These are phyloP conservation scores for Chinchilla lanigera DNA, from an alignment of 2,113 vertebrate species.

Conservation along the genomic window DNA sequence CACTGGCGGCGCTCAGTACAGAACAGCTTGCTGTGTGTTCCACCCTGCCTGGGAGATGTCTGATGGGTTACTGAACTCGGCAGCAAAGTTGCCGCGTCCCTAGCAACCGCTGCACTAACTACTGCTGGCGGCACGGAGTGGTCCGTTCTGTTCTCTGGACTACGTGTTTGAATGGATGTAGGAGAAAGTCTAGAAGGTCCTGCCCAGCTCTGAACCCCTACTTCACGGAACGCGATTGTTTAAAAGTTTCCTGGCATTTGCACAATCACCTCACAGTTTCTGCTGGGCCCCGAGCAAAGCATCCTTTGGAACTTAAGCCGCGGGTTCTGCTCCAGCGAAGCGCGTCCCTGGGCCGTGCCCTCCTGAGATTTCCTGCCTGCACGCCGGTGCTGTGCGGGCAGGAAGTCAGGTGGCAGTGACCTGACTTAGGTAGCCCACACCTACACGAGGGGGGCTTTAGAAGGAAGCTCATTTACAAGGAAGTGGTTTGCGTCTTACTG, in stretches of 20 bases:
- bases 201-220: not conserved
- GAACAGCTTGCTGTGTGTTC: not conserved
- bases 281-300: not conserved
- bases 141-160: not conserved
- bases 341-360: not conserved
- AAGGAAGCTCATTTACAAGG: not conserved
- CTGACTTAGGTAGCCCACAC: not conserved
- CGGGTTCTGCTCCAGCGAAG: not conserved
- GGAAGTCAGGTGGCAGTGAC: not conserved
- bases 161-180: not conserved
- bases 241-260: not conserved
- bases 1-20: not conserved
- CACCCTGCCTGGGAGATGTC: not conserved
- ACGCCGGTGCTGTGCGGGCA: no score
- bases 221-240: not conserved
- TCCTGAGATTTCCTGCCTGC: not conserved
- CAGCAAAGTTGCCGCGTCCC: not conserved
- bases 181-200: not conserved
- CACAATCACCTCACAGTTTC: not conserved
- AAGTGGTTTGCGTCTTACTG: conserved; percentile 64
- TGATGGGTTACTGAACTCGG: no score
- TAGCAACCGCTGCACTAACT: not conserved
- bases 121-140: not conserved
- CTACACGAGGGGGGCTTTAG: not conserved
- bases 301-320: not conserved